Evolutionary conservation across 2,113 vertebrate genomes (phyloP).

Genomic region (Nesogale talazaci): DNA sequence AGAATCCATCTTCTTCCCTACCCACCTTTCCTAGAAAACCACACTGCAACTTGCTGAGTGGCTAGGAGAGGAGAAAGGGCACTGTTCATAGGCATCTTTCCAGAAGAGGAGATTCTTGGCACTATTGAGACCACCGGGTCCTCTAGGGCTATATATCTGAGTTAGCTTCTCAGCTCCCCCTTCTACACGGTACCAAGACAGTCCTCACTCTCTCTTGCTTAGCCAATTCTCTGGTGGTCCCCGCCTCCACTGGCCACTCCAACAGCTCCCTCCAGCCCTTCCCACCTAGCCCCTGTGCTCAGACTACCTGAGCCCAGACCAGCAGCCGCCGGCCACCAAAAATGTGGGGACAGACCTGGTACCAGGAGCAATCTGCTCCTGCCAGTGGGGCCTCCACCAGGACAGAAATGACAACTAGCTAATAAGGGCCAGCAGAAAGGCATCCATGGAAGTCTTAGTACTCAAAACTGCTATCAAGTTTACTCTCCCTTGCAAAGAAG

Average conservation of each 20-base stretch:
- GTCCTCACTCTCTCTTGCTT: not conserved
- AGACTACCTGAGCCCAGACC: not conserved
- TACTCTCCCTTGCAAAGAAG: not conserved
- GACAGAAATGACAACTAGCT: not conserved
- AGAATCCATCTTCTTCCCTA: not conserved
- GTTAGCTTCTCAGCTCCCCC: not conserved
- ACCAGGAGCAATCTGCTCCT: not conserved
- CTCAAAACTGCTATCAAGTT: too few species aligned
- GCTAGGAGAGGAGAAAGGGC: not conserved
- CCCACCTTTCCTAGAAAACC: not conserved
- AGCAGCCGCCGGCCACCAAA: not conserved
- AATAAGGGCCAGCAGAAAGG: fast-evolving
- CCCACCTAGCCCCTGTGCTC: not conserved
- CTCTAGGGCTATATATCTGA: not conserved
- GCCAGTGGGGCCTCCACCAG: not conserved
- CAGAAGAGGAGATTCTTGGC: not conserved
- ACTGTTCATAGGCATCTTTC: not conserved
- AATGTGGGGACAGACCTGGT: too few species aligned
- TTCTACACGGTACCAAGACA: not conserved
- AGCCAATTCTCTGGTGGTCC: not conserved
- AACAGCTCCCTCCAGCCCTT: not conserved
- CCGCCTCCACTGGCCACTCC: not conserved
- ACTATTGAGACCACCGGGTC: not conserved
- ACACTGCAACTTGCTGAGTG: not conserved
- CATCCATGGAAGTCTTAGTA: fast-evolving